A percentile compares a stretch with the other conserved stretches of the same genome.
Evolutionary conservation across 2,888 invertebrate genomes (phyloP).

Genomic region (Balanococcus diminutus): DNA sequence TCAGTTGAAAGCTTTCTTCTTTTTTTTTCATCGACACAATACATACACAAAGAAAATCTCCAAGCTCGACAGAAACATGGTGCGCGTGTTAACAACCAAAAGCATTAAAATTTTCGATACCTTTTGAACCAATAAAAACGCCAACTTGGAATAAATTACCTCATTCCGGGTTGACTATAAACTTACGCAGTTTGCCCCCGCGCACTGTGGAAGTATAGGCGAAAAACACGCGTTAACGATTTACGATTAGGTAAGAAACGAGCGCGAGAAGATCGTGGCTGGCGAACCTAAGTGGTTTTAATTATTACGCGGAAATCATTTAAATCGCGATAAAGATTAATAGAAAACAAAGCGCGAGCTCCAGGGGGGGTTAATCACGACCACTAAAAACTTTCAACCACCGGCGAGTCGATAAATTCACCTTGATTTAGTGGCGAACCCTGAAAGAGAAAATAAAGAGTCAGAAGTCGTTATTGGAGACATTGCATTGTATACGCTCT

Average conservation of each 20-base stretch:
- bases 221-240: background rate
- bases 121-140: conserved; percentile 32
- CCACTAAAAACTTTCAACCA: conserved; percentile 20
- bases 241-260: background rate
- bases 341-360: conserved; percentile 1
- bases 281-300: background rate
- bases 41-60: background rate
- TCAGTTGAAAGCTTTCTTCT: background rate
- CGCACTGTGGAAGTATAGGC: background rate
- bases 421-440: background rate
- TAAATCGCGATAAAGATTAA: conserved; percentile 39
- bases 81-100: conserved; percentile 23
- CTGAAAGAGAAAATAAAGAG: background rate
- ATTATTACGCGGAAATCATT: conserved; percentile 39
- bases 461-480: conserved; percentile 34
- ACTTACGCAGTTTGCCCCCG: background rate
- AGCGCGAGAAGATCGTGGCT: background rate
- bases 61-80: background rate
- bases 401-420: conserved; percentile 13
- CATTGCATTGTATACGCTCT: background rate
- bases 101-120: conserved; percentile 35
- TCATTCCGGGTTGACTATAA: background rate
- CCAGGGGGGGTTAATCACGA: conserved; percentile 27
- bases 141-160: conserved; percentile 8
- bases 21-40: background rate